These are phyloP conservation scores for Limnothrissa miodon DNA, from an alignment of 2,113 vertebrate genomes.

Conservation along the genomic window DNA sequence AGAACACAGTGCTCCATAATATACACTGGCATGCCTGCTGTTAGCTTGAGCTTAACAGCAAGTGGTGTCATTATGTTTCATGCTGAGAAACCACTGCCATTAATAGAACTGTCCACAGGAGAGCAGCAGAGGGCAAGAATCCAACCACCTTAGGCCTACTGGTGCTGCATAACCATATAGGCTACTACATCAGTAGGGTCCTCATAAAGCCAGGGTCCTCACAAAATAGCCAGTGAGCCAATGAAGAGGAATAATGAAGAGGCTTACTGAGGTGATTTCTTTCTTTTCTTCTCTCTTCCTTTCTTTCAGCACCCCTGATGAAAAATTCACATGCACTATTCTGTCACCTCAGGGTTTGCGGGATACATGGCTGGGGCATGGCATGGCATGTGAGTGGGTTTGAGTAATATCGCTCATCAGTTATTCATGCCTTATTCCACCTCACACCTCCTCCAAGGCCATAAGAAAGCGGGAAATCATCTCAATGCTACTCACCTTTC, in stretches of 20 bases:
- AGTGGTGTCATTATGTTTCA: conserved; percentile 73
- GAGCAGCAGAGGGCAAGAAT: not conserved
- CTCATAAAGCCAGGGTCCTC: not conserved
- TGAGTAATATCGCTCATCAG: conserved; percentile 71
- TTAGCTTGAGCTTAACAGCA: conserved; percentile 77
- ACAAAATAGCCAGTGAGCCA: not conserved
- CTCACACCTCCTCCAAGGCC: conserved; percentile 39
- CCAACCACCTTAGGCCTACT: not conserved
- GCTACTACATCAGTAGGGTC: not conserved
- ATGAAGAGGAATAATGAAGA: not conserved
- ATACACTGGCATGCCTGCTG: conserved; percentile 70
- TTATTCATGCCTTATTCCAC: conserved; percentile 61
- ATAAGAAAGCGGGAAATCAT: conserved; percentile 55
- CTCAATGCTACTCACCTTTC: conserved; percentile 17
- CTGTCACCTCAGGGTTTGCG: conserved; percentile 65
- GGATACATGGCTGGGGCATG: conserved; percentile 57
- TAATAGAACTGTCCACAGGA: not conserved
- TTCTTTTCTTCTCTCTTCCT: not conserved
- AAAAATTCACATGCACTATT: conserved; percentile 67
- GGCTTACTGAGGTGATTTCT: not conserved
- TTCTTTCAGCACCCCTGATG: conserved; percentile 41
- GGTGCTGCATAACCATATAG: not conserved
- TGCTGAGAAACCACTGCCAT: not conserved
- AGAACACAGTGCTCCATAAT: conserved; percentile 57
- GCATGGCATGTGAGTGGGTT: conserved; percentile 59